Evolutionary conservation across 2,888 invertebrate species (phyloP), one percentile per base, ranked within the genome.

Genomic region (Luperina testacea): DNA sequence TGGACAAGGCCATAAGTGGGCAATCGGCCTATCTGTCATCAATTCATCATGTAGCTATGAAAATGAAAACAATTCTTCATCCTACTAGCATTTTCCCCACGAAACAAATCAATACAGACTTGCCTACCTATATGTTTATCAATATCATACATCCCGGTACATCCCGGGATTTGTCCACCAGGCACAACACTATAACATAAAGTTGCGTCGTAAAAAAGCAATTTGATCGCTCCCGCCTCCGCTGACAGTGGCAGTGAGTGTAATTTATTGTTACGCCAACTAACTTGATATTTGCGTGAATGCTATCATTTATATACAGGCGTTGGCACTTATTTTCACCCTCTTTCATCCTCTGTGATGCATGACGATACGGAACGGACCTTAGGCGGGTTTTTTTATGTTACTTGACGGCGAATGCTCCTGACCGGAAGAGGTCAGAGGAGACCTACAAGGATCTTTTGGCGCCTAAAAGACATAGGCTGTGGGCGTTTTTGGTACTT

Each of bases 151-250:
- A 71, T 75, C 75, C 74, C 70, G 32, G 17, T 32, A 48, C 38
- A 70, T 63, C 45, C 65, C 59, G 53, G 42, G 32, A 75, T 74
- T 77, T 24, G 7, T 32, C 63, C n/a, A 69, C 45, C 27, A 38
- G 17, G 57, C 77, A 51, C 72, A 77, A 38, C 74, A 72, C 80
- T 78, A 83, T 69, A 69, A 67, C 68, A 51, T 65, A 78, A 81
- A 88, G 71, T 88, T 78, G 67, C 63, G 75, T 83, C 87, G 81
- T 88, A 87, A 88, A 88, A 84, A 82, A 73, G 79, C 72, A 81
- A 88, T 87, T 83, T 82, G 81, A 88, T 80, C 72, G 73, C 65
- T 82, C 72, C 69, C 59, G 75, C 76, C 82, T 65, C 68, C 51
- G 20, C 82, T 81, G 81, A 80, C 83, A 75, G 72, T 42, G 59